Evolutionary conservation across 2,888 invertebrate species (phyloP), one percentile per base, ranked within the genome.

Genomic region (Hydrotaea cyrtoneurina): DNA sequence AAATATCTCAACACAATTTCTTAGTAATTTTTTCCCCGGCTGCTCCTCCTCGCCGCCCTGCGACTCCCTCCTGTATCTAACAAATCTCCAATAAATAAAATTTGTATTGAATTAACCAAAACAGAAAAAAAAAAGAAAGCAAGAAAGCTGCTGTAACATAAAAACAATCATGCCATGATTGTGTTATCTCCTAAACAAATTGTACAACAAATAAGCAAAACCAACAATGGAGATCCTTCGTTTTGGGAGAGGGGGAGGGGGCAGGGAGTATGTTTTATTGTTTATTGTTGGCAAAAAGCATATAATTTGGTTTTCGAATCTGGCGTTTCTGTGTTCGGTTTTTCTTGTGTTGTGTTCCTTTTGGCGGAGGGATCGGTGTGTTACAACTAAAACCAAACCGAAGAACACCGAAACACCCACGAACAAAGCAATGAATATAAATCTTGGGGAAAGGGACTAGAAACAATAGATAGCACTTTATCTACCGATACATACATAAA

Each of bases 131-230:
- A 59, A n/a, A n/a, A n/a, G n/a, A n/a, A n/a, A n/a, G n/a, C n/a
- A n/a, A n/a, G n/a, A n/a, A n/a, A n/a, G n/a, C n/a, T n/a, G 11
- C 15, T 59, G 26, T 26, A 62, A 62, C n/a, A 36, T 7, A 59
- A 57, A 23, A 62, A 31, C 36, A 62, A 36, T n/a, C 31, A 13
- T 26, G 21, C 0, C 26, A 21, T 62, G 62, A 62, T 62, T 62
- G 62, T 17, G 62, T 62, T 62, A 62, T 62, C 62, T 62, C 10
- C 8, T 26, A 62, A 62, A 62, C 62, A 62, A 62, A 62, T 62
- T 62, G 62, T 31, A n/a, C 62, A 62, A 62, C 8, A 62, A 62
- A 62, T 26, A 11, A 31, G 26, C 10, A 59, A 26, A 15, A 26
- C 23, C 26, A 15, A 26, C 23, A 59, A 55, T 21, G 3, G 17